A percentile compares a stretch with the other conserved stretches of the same genome.
Conservation (phyloP, 2,888 invertebrate genomes). For the Melanostoma scalare region DNA sequence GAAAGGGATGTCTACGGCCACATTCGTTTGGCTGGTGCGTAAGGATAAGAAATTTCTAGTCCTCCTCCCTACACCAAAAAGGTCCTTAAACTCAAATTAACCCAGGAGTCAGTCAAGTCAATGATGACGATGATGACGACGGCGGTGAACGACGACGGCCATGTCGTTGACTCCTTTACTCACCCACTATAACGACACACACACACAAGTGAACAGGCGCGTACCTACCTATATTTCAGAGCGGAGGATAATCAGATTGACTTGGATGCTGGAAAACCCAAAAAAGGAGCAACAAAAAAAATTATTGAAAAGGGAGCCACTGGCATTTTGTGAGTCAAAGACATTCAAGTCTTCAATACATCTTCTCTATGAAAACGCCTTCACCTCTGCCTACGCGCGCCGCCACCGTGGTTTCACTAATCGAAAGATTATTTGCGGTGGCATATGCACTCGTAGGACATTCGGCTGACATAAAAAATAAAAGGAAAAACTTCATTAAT, state of each 20-base stretch:
- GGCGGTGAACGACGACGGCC: constrained; percentile 48
- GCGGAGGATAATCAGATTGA: constrained; percentile 69
- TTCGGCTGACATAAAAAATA: constrained; percentile 47
- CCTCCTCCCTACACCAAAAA: constrained; percentile 42
- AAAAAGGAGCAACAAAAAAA: constrained; percentile 43
- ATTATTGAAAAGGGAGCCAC: constrained; percentile 43
- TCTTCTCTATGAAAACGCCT: constrained; percentile 42
- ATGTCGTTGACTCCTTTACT: constrained; percentile 48
- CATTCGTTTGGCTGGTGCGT: constrained; percentile 50
- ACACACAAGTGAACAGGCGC: constrained; percentile 12
- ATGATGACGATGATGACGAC: constrained; percentile 54
- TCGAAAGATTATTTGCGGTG: constrained; percentile 72
- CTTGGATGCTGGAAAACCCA: constrained; percentile 56
- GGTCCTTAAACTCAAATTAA: constrained; percentile 70
- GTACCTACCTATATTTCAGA: constrained; percentile 40
- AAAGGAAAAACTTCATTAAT: not conserved
- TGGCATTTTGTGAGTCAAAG: constrained; percentile 66
- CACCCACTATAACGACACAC: constrained; percentile 35
- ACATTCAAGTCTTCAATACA: constrained; percentile 63
- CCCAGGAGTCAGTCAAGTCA: constrained; percentile 69
- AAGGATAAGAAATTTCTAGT: constrained; percentile 56
- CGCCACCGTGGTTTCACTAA: constrained; percentile 51
- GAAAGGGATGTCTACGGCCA: not conserved
- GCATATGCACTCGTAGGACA: constrained; percentile 68
- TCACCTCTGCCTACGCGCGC: not conserved